Evolutionary conservation across 2,797 vertebrate genomes (phyloP), one percentile per base, ranked within the genome.

Genomic region (Lutra lutra): DNA sequence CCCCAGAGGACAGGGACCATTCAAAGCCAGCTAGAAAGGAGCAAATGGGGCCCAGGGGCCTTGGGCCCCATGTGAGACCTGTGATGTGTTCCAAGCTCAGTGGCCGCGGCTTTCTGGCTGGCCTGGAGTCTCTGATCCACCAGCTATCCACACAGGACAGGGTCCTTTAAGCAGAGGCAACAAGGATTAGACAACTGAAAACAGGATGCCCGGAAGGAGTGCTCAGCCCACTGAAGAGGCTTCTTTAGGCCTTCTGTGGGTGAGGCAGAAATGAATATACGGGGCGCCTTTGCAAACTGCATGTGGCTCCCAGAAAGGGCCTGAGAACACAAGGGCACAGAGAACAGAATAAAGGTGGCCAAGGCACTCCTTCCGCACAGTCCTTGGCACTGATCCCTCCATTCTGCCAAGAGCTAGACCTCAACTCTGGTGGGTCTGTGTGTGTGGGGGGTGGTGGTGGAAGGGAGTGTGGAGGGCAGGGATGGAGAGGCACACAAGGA

Each of bases 241-340:
- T 9, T 43, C 86, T 21, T 78, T 12, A 29, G n/a, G 29, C 14
- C 40, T 70, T 58, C 17, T 25, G 29, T 25, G 25, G 32, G 78
- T 25, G 70, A 70, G 35, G 27, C 2, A 0, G 72, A 86, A 73
- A 5, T n/a, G 17, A 70, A 14, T 8, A 64, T 0, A 70, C 0
- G 21, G 43, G 70, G 56, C 25, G 1, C 2, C 2, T 78, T 0
- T 75, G 35, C 11, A 62, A 86, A 82, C 48, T 32, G 38, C 0
- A n/a, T 0, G 14, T 25, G 20, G 64, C 38, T 43, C 35, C 60
- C 17, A 25, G 60, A 66, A 94, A 38, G n/a, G 7, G 32, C 54
- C 20, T 75, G 35, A 75, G 43, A 87, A 86, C 40, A 86, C 66
- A 60, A 83, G 35, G 91, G 64, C 23, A 62, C n/a, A 84, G 29